Conservation (phyloP, 2,113 vertebrate genomes). For the Tachysurus fulvidraco region DNA sequence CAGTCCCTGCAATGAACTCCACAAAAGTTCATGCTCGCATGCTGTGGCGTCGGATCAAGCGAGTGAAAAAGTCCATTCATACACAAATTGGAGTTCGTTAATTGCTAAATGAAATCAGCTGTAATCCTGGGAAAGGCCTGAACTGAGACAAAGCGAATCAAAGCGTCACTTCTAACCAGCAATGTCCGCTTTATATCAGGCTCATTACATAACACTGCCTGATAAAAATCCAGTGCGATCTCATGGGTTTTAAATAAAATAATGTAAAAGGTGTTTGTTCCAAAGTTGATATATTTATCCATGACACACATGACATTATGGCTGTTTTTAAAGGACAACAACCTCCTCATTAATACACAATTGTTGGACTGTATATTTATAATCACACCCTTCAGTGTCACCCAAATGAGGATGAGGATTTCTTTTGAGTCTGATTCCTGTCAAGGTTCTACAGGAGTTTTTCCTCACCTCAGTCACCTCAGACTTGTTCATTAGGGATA, state of each 20-base stretch:
- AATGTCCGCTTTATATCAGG: background rate
- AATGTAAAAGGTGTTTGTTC: background rate
- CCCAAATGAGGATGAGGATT: too few relatives aligned
- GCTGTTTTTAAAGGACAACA: too few relatives aligned
- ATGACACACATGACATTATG: background rate
- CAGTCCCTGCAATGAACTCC: constrained; percentile 4
- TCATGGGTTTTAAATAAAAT: background rate
- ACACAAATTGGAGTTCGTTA: constrained; percentile 40
- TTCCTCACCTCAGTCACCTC: too few relatives aligned
- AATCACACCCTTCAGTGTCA: too few relatives aligned
- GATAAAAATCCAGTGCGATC: background rate
- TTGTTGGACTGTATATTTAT: too few relatives aligned
- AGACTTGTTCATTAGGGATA: too few relatives aligned
- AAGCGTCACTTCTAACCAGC: background rate
- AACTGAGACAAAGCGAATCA: background rate
- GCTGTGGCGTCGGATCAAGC: constrained; percentile 15
- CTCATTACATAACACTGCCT: background rate
- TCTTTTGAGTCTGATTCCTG: too few relatives aligned
- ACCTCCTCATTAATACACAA: too few relatives aligned
- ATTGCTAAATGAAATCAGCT: constrained; percentile 48
- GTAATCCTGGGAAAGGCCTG: constrained; percentile 34
- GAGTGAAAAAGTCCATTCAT: constrained; percentile 29
- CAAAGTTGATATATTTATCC: background rate
- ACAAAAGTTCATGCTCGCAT: constrained; percentile 21
- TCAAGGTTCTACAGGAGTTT: too few relatives aligned